Evolutionary conservation across 1,140 invertebrate genomes (phyloP).

Genomic region (Bombus haemorrhoidalis): DNA sequence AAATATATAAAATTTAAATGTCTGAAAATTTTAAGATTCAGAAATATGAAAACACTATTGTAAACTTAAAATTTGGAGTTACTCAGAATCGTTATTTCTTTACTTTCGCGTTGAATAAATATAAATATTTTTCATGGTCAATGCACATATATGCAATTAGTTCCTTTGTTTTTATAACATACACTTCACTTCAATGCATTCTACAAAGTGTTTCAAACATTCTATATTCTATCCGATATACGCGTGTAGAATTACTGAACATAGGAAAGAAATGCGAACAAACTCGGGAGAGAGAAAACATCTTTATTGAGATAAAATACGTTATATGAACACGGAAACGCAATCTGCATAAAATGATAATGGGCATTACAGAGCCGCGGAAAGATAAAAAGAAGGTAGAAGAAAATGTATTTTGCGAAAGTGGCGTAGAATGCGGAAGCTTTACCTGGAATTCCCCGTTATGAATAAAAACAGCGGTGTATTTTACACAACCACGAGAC

Average conservation of each 20-base stretch:
- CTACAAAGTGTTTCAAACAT: neutral
- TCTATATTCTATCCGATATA: neutral
- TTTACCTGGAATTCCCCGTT: neutral
- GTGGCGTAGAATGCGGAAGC: neutral
- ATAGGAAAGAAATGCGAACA: neutral
- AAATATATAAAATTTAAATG: too few species aligned
- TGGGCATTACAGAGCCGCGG: neutral
- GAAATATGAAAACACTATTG: too few species aligned
- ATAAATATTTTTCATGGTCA: too few species aligned
- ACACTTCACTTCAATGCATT: too few species aligned
- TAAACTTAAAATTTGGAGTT: too few species aligned
- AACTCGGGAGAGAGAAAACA: neutral
- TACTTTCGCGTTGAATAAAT: too few species aligned
- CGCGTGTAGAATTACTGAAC: too few species aligned
- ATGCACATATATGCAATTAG: too few species aligned
- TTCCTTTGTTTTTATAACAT: too few species aligned
- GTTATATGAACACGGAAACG: neutral
- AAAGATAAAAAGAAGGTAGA: neutral
- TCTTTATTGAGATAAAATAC: neutral
- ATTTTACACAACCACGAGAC: neutral
- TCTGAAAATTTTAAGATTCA: too few species aligned
- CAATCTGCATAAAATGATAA: constrained; percentile 40
- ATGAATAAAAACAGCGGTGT: neutral
- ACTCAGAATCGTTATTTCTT: too few species aligned
- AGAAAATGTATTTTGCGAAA: neutral